A percentile compares a stretch with the other conserved stretches of the same genome.
phyloP scores from a whole-genome alignment of 2,888 invertebrate species.

The Frankliniella intonsa region DNA sequence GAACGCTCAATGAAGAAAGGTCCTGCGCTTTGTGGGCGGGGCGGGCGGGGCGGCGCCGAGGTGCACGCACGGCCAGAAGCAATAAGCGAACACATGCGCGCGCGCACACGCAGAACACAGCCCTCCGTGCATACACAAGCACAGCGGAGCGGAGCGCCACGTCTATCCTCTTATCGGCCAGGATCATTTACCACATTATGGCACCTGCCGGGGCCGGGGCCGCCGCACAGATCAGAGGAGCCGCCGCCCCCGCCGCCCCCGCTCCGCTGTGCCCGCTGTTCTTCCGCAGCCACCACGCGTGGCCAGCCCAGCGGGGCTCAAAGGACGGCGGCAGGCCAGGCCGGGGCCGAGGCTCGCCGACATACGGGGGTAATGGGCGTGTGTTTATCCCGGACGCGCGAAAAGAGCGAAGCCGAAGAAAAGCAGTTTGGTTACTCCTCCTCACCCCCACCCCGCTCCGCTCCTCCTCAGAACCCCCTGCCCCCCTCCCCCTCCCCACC shows the following conservation, averaged over 20 bases:
- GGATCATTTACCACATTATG: constrained; percentile 25
- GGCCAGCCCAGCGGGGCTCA: too few species aligned
- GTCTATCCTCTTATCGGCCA: constrained; percentile 17
- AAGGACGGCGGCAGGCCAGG: not conserved
- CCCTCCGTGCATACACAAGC: not conserved
- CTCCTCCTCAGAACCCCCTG: too few species aligned
- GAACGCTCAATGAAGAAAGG: not conserved
- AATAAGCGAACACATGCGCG: too few species aligned
- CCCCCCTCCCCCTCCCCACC: too few species aligned
- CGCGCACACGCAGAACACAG: not conserved
- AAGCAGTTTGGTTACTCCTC: too few species aligned
- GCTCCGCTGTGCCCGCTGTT: not conserved
- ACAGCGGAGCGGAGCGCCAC: not conserved
- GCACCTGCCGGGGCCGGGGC: not conserved
- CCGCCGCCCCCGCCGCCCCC: not conserved
- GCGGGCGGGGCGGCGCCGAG: not conserved
- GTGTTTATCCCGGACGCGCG: constrained; percentile 6
- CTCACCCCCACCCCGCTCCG: too few species aligned
- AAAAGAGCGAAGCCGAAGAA: not conserved
- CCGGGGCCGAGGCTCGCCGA: not conserved
- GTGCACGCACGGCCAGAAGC: not conserved
- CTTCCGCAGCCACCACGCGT: too few species aligned
- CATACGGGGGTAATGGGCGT: not conserved
- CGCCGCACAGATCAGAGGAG: not conserved
- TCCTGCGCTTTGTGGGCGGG: not conserved